Percentiles rank a stretch among this genome's conserved stretches.
These are phyloP conservation scores for Leptocoma aspasia DNA, from an alignment of 2,113 vertebrate species.

Conservation along the genomic window DNA sequence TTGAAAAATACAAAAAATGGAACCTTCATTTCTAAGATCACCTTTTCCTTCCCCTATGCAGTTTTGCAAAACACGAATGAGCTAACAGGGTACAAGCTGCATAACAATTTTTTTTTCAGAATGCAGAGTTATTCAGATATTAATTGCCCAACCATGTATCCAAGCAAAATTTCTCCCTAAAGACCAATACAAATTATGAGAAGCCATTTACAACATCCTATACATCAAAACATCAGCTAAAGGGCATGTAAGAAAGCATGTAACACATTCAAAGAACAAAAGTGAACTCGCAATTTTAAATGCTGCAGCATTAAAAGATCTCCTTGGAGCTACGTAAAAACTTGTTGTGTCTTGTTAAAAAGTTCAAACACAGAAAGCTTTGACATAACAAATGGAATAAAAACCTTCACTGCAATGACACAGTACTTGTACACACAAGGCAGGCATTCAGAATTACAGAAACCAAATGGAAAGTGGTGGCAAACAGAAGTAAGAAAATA, in stretches of 20 bases:
- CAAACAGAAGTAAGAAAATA: not conserved
- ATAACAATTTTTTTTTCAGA: not conserved
- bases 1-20: not conserved
- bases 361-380: not conserved
- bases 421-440: not conserved
- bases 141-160: not conserved
- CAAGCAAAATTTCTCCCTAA: not conserved
- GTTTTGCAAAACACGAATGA: not conserved
- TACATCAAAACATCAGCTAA: not conserved
- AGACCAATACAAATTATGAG: not conserved
- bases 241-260: not conserved
- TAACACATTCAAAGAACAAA: not conserved
- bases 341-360: not conserved
- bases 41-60: not conserved
- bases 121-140: not conserved
- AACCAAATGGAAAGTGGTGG: not conserved
- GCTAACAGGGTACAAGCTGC: not conserved
- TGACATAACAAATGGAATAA: not conserved
- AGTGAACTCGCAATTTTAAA: not conserved
- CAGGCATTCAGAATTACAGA: not conserved
- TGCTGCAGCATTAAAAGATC: not conserved
- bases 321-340: not conserved
- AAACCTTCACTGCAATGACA: not conserved
- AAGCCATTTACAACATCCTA: not conserved
- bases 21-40: not conserved